Percentiles rank a stretch among this genome's conserved stretches.
phyloP scores from a whole-genome alignment of 2,113 vertebrate species.

The Prunella himalayana region DNA sequence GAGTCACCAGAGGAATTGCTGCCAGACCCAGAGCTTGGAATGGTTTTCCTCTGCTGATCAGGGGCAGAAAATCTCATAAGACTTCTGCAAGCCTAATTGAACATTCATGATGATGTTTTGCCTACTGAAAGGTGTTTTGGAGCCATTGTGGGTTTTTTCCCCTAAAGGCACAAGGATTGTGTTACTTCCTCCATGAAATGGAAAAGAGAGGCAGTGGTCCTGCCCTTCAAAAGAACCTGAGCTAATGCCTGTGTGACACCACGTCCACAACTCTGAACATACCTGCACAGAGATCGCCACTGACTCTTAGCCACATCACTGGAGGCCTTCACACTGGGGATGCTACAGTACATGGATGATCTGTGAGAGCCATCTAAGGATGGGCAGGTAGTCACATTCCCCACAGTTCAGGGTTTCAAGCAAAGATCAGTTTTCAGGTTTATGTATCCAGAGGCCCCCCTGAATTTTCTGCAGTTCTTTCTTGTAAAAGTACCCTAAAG shows the following conservation, averaged over 20 bases:
- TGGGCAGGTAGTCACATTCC: neutral
- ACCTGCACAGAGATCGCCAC: neutral
- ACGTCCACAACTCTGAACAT: neutral
- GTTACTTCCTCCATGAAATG: neutral
- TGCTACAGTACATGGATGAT: neutral
- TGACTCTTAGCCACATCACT: neutral
- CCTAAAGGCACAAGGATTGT: neutral
- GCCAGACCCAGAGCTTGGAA: neutral
- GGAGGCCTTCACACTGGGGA: fast-evolving
- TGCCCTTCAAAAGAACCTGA: neutral
- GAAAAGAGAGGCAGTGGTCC: neutral
- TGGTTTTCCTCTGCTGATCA: neutral
- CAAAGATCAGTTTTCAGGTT: neutral
- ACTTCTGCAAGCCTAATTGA: neutral
- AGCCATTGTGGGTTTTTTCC: fast-evolving
- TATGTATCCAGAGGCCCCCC: neutral
- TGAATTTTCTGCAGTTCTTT: neutral
- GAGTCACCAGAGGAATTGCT: neutral
- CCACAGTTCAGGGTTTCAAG: neutral
- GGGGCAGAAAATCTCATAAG: neutral
- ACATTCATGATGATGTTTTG: neutral
- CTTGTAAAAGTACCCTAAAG: neutral
- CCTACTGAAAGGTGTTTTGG: neutral
- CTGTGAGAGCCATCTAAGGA: neutral
- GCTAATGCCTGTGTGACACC: neutral